Conservation (phyloP, 2,888 invertebrate species). For the Chloroclystis v-ata region DNA sequence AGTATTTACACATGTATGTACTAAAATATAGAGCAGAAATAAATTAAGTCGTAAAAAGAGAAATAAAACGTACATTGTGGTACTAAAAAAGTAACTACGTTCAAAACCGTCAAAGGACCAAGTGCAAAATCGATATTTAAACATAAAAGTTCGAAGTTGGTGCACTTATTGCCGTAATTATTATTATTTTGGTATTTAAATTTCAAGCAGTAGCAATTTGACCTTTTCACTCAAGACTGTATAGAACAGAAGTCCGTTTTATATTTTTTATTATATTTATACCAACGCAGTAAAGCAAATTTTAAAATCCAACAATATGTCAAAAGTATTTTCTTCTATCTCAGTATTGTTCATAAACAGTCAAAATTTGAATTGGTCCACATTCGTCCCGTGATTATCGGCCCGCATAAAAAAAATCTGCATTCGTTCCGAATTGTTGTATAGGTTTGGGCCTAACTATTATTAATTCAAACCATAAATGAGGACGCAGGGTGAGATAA, state of each 20-base stretch:
- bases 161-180: constrained; percentile 51
- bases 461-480: too few species aligned
- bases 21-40: not conserved
- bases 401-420: too few species aligned
- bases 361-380: too few species aligned
- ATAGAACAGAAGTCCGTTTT: constrained; percentile 21
- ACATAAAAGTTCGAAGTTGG: constrained; percentile 56
- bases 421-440: too few species aligned
- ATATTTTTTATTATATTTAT: not conserved
- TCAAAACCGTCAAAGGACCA: constrained; percentile 33
- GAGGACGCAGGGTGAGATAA: too few species aligned
- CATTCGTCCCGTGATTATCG: too few species aligned
- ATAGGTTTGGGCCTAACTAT: too few species aligned
- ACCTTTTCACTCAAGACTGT: constrained; percentile 68
- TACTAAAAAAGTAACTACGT: not conserved
- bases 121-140: constrained; percentile 48
- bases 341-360: too few species aligned
- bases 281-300: too few species aligned
- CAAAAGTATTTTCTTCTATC: too few species aligned
- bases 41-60: constrained; percentile 1
- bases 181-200: constrained; percentile 68
- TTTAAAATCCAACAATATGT: too few species aligned
- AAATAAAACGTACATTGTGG: not conserved
- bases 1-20: too few species aligned
- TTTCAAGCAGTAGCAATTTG: constrained; percentile 53